Conservation (phyloP, 2,113 vertebrate genomes). For the Diadophis punctatus region DNA sequence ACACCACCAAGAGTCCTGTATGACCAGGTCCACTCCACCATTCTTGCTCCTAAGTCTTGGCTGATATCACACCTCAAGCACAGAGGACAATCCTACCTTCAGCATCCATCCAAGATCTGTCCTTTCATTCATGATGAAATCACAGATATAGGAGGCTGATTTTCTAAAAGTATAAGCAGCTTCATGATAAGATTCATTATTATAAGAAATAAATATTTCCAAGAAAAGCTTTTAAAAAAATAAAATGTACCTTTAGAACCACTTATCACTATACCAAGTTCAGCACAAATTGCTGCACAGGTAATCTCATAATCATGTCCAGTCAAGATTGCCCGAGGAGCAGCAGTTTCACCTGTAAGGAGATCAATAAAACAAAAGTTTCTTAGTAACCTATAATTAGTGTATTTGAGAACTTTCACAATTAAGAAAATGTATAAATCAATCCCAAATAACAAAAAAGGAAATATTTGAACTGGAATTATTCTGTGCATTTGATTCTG, state of each 20-base stretch:
- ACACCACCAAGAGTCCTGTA: neutral
- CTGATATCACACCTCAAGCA: neutral
- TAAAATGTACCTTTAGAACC: constrained; percentile 86
- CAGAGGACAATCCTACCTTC: neutral
- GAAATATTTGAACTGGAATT: neutral
- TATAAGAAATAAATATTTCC: neutral
- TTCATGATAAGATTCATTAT: neutral
- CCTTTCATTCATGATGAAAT: neutral
- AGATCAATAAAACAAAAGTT: constrained; percentile 19
- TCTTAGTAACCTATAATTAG: constrained; percentile 9
- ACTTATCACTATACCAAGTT: constrained; percentile 93
- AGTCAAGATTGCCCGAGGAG: constrained; percentile 87
- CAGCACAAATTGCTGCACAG: constrained; percentile 89
- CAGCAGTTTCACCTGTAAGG: constrained; percentile 83
- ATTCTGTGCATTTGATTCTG: neutral
- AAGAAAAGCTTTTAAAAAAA: neutral
- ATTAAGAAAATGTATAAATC: rapidly evolving
- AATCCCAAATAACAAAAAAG: neutral
- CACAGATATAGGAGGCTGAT: neutral
- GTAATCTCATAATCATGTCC: constrained; percentile 95
- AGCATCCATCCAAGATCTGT: neutral
- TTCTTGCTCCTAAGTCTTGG: neutral
- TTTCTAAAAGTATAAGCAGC: neutral
- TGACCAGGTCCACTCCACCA: neutral
- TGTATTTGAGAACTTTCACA: neutral